Conservation (phyloP, 2,888 invertebrate species). For the Eulithis prunata region DNA sequence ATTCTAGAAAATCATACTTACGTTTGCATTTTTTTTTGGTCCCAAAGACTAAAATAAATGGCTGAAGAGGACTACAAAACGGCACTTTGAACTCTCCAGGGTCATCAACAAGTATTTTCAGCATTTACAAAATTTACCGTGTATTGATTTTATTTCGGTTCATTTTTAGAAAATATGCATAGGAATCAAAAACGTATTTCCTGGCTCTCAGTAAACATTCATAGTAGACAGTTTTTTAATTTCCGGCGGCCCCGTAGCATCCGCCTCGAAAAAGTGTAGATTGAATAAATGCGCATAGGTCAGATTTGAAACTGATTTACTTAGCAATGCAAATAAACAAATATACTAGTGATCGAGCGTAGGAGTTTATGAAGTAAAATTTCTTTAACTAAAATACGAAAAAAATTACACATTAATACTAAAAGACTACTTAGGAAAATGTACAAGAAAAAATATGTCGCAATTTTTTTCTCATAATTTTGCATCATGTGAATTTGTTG, state of each 20-base stretch:
- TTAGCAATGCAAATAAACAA: too few species aligned
- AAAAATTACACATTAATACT: too few species aligned
- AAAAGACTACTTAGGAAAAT: slow-evolving; percentile 7
- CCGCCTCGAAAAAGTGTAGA: slow-evolving; percentile 78
- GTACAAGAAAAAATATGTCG: slow-evolving; percentile 11
- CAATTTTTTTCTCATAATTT: slow-evolving; percentile 48
- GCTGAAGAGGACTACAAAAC: too few species aligned
- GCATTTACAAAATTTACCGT: too few species aligned
- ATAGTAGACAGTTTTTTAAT: slow-evolving; percentile 76
- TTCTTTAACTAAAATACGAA: too few species aligned
- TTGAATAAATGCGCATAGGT: slow-evolving; percentile 66
- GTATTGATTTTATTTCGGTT: slow-evolving; percentile 9
- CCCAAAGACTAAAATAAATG: too few species aligned
- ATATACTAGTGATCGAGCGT: too few species aligned
- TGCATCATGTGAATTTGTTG: slow-evolving; percentile 66
- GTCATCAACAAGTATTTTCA: too few species aligned
- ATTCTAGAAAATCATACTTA: neutral
- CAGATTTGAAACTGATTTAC: slow-evolving; percentile 38
- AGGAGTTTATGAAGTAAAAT: too few species aligned
- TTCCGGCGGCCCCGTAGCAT: slow-evolving; percentile 72
- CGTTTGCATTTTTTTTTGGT: too few species aligned
- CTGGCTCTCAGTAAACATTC: slow-evolving; percentile 49
- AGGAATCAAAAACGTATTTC: slow-evolving; percentile 28
- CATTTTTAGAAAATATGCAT: slow-evolving; percentile 36
- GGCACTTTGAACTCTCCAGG: too few species aligned